phyloP scores from a whole-genome alignment of 2,113 vertebrate species.

The Hipposideros armiger region DNA sequence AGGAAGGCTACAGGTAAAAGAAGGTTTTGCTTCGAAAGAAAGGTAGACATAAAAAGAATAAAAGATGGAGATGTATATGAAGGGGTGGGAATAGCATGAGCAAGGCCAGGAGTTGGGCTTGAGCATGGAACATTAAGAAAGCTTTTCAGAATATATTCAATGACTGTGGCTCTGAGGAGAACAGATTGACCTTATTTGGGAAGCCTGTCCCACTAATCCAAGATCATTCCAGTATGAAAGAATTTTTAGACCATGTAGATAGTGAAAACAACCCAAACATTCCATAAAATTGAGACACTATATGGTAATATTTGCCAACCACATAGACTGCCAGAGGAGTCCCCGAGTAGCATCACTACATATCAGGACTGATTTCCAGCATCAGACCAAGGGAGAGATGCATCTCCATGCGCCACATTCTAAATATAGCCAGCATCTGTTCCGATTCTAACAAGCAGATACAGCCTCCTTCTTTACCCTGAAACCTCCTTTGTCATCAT shows the following conservation, averaged over 20 bases:
- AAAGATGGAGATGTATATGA: not conserved
- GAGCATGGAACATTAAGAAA: fast-evolving
- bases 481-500: not conserved
- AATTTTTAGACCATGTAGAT: not conserved
- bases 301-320: not conserved
- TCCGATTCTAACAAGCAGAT: not conserved
- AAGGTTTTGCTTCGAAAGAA: not conserved
- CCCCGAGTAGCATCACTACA: not conserved
- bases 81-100: not conserved
- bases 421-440: not conserved
- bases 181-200: not conserved
- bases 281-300: not conserved
- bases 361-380: not conserved
- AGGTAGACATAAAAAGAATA: not conserved
- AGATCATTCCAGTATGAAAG: not conserved
- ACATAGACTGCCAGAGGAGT: too few relatives aligned
- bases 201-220: not conserved
- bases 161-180: not conserved
- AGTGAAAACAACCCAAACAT: not conserved
- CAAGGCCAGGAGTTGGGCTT: not conserved
- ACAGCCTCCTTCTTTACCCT: not conserved
- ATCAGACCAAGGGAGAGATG: not conserved
- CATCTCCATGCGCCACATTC: not conserved
- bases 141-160: not conserved
- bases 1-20: not conserved